Base-by-base conservation (phyloP, 2,888 invertebrate genomes). In the Drosophila kokeensis region DNA sequence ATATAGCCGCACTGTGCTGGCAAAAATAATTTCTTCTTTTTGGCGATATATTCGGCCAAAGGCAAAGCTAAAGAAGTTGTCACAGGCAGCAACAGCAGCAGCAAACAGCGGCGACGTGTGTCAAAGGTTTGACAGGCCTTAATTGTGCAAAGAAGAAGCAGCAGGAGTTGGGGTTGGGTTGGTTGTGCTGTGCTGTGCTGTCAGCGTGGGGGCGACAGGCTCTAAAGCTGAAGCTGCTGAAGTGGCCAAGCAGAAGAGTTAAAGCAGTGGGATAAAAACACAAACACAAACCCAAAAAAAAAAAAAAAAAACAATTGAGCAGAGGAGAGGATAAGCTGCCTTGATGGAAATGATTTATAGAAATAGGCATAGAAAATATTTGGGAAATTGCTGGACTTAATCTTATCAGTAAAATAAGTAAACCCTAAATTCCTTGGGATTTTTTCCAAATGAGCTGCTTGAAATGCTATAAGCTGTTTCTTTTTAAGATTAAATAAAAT, bases 121-220 rank as follows among this genome's bases (percentile, higher is more conserved):
- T 91, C 90, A 91, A 88, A 87, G 84, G 84, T 90, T 91, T 88
- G 87, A 83, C 90, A 90, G 88, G 85, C 82, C 85, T 87, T 86
- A 89, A 86, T 85, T 89, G 90, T 79, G 69, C 74, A 54, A 57
- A 77, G 48, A 61, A 27, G 62, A n/a, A 52, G 34, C 30, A 58
- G 29, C 8, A 36, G 32, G 32, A 40, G n/a, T 21, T 42, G 42
- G 21, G 42, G 42, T 36, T 24, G 21, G 54, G 27, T 11, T 54
- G 36, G 27, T 2, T 13, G 29, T 30, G 27, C 18, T 38, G 29
- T 30, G 27, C 18, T 38, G 54, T 59, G 52, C 30, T 45, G 60
- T 30, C 21, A 53, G 30, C 27, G 54, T 57, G 66, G 58, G 65
- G 60, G 21, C 52, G 57, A 57, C 48, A 57, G 24, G 52, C 50